Base-by-base conservation (phyloP, 1,140 invertebrate genomes). In the Magallana gigas region DNA sequence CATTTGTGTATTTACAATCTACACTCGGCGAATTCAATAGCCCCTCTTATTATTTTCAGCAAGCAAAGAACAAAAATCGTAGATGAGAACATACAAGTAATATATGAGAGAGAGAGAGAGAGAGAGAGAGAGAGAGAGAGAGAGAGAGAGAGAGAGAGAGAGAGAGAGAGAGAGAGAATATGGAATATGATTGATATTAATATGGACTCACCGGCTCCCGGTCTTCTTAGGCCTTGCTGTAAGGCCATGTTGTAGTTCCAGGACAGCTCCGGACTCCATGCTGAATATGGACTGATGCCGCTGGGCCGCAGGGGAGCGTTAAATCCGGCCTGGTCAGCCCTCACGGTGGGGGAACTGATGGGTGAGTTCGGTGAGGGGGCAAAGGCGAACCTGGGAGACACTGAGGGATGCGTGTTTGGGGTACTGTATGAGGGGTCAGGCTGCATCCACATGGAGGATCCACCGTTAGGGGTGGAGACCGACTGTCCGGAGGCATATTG, bases 201-300 rank as follows among this genome's bases (percentile, higher is more conserved):
- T 48, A 48, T 9, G 23, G 36, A 29, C 23, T 92, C 56, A 92
- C 91, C 92, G 60, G 92, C 89, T n/a, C 91, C 92, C 7, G 90
- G 88, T 57, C 90, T 88, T 2, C 91, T 68, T 29, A 92, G 88
- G 18, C 92, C 92, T 84, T 92, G 92, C 64, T 92, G 91, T 23
- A 92, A 85, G 0, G 91, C 90, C 91, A 92, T 91, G 86, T 92
- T 92, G 90, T 92, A 90, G 85, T 93, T 93, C 93, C 92, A 94
- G 9, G 93, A 91, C 57, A 94, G 84, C 12, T 94, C 93, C 9
- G 91, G 91, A 71, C 90, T 88, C 88, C 93, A 93, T 1, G 92
- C 89, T 8, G 88, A 85, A 57, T 91, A 91, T 8, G 91, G 91
- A 64, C 89, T 92, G 48, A 94, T 86, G 12, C 93, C 91, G 48